Conservation (phyloP, 2,888 invertebrate species). For the Apamea sordens region DNA sequence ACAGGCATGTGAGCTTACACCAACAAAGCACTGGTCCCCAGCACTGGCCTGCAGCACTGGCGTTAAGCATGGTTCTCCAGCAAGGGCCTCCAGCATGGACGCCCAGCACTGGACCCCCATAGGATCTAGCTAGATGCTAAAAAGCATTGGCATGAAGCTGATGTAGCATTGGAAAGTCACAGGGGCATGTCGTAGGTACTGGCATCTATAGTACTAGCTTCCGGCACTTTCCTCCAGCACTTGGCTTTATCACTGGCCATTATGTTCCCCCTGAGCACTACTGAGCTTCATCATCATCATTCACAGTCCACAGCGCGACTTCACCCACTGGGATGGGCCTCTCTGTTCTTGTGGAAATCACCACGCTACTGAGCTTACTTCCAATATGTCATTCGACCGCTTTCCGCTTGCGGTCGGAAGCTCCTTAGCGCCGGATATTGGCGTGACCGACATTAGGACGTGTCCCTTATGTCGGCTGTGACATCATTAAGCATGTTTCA, state of each 20-base stretch:
- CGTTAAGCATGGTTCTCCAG: too few relatives aligned
- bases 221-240: not conserved
- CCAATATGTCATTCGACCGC: conserved; percentile 17
- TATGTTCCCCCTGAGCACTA: not conserved
- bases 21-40: too few relatives aligned
- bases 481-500: not conserved
- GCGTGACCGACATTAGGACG: conserved; percentile 34
- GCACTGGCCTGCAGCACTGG: too few relatives aligned
- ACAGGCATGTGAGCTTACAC: too few relatives aligned
- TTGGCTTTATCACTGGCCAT: not conserved
- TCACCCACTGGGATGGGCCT: too few relatives aligned
- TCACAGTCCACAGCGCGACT: too few relatives aligned
- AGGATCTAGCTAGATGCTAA: too few relatives aligned
- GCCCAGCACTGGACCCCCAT: too few relatives aligned
- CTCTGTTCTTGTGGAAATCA: too few relatives aligned
- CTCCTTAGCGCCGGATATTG: conserved; percentile 49
- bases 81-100: too few relatives aligned
- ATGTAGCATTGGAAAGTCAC: not conserved
- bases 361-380: not conserved
- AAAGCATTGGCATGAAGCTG: not conserved
- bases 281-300: too few relatives aligned
- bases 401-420: conserved; percentile 37
- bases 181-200: not conserved
- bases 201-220: not conserved
- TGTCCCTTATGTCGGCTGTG: not conserved